These are phyloP conservation scores for Calliscelio sp. DNA, from an alignment of 2,888 invertebrate genomes.

Conservation along the genomic window DNA sequence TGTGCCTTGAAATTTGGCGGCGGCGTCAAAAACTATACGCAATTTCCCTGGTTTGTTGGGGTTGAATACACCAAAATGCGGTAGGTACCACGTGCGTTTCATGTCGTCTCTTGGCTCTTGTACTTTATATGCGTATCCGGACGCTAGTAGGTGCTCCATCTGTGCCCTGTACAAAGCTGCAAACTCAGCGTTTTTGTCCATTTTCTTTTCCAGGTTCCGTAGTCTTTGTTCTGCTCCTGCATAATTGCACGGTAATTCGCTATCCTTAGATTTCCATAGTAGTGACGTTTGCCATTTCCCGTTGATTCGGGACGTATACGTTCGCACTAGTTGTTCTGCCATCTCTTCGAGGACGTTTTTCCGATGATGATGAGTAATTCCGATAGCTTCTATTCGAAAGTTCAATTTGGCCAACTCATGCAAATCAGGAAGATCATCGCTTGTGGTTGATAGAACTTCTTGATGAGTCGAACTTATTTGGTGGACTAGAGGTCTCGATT, in stretches of 20 bases:
- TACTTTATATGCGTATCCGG: not conserved
- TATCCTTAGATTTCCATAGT: too few relatives aligned
- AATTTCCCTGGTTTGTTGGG: constrained; percentile 15
- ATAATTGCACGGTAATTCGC: not conserved
- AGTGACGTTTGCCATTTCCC: too few relatives aligned
- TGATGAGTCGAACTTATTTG: too few relatives aligned
- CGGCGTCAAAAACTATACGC: constrained; percentile 23
- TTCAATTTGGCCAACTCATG: too few relatives aligned
- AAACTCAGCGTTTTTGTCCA: not conserved
- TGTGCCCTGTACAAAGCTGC: not conserved
- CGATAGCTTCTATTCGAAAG: too few relatives aligned
- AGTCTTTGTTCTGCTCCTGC: not conserved
- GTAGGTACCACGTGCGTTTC: constrained; percentile 19
- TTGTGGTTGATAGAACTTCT: too few relatives aligned
- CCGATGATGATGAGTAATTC: too few relatives aligned
- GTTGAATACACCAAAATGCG: constrained; percentile 24
- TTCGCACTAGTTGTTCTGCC: too few relatives aligned
- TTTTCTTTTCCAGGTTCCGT: not conserved
- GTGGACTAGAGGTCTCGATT: too few relatives aligned
- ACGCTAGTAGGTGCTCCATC: not conserved
- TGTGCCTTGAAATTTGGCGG: not conserved
- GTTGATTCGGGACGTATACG: too few relatives aligned
- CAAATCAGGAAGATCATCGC: too few relatives aligned
- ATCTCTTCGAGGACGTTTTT: too few relatives aligned
- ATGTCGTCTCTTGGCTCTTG: not conserved